Conservation (phyloP, 1,140 invertebrate species). For the Cydia strobilella region DNA sequence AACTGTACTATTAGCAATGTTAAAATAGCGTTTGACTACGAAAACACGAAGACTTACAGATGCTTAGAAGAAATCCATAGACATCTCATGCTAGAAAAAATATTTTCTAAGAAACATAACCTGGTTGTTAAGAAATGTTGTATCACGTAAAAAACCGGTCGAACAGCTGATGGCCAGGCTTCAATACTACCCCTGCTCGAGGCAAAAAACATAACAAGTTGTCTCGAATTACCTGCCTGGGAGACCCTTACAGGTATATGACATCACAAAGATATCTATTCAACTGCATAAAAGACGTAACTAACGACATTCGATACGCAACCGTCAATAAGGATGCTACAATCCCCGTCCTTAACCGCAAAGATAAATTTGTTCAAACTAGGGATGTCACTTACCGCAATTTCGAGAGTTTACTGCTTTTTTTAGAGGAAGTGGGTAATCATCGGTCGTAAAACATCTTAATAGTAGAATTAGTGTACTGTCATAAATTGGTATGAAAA, state of each 20-base stretch:
- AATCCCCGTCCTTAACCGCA: background rate
- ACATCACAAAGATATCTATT: constrained; percentile 18
- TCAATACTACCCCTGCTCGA: constrained; percentile 22
- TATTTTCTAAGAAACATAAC: background rate
- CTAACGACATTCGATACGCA: constrained; percentile 10
- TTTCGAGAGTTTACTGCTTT: background rate
- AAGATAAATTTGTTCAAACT: constrained; percentile 4
- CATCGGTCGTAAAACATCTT: constrained; percentile 22
- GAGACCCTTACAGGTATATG: constrained; percentile 30
- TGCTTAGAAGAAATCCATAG: constrained; percentile 6
- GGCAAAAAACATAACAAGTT: constrained; percentile 28
- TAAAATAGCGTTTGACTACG: background rate
- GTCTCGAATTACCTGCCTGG: constrained; percentile 29
- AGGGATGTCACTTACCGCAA: constrained; percentile 28
- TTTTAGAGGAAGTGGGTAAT: constrained; percentile 24
- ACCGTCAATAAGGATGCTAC: background rate
- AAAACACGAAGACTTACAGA: background rate
- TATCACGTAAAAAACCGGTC: constrained; percentile 27
- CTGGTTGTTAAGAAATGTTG: constrained; percentile 19
- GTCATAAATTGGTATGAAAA: constrained; percentile 22
- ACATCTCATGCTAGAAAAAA: background rate
- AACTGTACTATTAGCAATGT: background rate
- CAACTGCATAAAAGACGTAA: constrained; percentile 21
- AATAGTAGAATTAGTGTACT: constrained; percentile 24
- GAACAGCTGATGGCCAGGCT: constrained; percentile 22